phyloP scores from a whole-genome alignment of 2,113 vertebrate species.

The Syngnathus scovelli region DNA sequence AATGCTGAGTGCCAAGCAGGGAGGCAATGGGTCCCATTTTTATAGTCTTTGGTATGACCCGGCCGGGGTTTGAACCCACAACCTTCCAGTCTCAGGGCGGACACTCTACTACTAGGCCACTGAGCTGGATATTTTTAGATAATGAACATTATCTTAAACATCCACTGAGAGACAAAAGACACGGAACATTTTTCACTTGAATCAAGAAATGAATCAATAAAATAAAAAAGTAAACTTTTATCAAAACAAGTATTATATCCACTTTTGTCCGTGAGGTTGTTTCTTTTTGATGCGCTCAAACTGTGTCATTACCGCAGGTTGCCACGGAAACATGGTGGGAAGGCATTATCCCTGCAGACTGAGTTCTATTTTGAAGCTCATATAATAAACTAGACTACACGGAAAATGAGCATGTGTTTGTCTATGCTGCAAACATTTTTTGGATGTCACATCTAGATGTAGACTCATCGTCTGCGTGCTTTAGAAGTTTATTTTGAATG shows the following conservation, averaged over 20 bases:
- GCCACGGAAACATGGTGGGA: constrained; percentile 49
- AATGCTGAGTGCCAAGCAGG: too few relatives aligned
- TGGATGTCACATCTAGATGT: background rate
- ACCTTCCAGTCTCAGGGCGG: too few relatives aligned
- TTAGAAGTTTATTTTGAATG: background rate
- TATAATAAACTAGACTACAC: constrained; percentile 1
- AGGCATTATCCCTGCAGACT: constrained; percentile 29
- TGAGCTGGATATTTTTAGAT: too few relatives aligned
- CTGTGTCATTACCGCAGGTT: constrained; percentile 51
- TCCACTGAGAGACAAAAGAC: background rate
- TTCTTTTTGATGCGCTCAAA: constrained; percentile 47
- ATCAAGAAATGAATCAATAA: background rate
- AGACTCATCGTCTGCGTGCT: background rate
- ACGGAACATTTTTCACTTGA: too few relatives aligned
- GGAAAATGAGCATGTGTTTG: background rate
- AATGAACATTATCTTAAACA: background rate
- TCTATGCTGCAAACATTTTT: background rate
- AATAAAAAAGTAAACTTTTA: background rate
- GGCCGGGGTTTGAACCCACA: too few relatives aligned
- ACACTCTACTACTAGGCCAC: too few relatives aligned
- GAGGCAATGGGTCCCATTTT: too few relatives aligned
- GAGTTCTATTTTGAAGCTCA: constrained; percentile 7
- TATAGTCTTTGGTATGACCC: too few relatives aligned
- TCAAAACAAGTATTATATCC: constrained; percentile 11
- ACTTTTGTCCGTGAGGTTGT: constrained; percentile 11